Evolutionary conservation across 2,888 invertebrate genomes (phyloP).

Genomic region (Eilema depressum): DNA sequence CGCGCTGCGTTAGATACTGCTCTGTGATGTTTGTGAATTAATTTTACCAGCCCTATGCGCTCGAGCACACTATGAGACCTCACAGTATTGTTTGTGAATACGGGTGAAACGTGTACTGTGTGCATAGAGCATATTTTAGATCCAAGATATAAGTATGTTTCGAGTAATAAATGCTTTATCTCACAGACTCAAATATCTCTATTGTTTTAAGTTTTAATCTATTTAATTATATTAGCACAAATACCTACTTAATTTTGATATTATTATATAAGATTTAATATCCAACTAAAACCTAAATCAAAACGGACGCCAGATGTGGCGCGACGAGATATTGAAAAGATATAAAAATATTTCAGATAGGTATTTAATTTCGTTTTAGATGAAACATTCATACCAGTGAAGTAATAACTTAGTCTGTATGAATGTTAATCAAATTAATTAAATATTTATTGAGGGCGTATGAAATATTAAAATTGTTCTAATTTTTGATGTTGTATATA

Average conservation of each 20-base stretch:
- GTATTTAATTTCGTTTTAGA: slow-evolving; percentile 29
- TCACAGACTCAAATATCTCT: too few relatives aligned
- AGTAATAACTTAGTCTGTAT: neutral
- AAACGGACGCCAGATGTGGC: slow-evolving; percentile 42
- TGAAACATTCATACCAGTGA: neutral
- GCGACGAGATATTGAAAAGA: slow-evolving; percentile 26
- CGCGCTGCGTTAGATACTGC: too few relatives aligned
- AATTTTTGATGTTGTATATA: neutral
- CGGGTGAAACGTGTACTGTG: too few relatives aligned
- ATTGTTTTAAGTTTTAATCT: neutral
- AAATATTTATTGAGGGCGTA: neutral
- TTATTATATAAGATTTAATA: slow-evolving; percentile 33
- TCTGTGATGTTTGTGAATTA: too few relatives aligned
- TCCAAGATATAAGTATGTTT: too few relatives aligned
- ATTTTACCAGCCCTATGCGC: too few relatives aligned
- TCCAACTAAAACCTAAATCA: slow-evolving; percentile 41
- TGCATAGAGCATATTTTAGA: too few relatives aligned
- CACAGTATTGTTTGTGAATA: too few relatives aligned
- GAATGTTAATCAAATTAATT: slow-evolving; percentile 1
- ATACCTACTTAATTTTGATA: neutral
- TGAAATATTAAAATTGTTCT: neutral
- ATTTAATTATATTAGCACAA: neutral
- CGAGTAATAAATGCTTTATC: too few relatives aligned
- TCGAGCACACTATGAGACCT: too few relatives aligned
- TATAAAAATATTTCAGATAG: slow-evolving; percentile 42